Percentiles rank a stretch among this genome's conserved stretches.
Evolutionary conservation across 2,113 vertebrate genomes (phyloP).

Genomic region (Vidua chalybeata): DNA sequence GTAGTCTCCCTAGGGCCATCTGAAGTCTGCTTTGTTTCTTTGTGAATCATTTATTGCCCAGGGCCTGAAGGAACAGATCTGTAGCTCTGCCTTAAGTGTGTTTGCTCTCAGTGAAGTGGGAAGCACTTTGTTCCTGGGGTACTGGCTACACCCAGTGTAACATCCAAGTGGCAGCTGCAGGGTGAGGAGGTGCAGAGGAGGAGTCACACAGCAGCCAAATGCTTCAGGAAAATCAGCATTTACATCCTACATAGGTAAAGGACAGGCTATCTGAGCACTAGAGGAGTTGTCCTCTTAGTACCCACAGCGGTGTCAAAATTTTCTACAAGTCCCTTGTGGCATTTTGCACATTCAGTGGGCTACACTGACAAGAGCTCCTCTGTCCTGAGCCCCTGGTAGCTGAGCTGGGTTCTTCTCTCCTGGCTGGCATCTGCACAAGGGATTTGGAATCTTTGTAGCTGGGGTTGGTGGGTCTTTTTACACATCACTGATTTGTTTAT

Average conservation of each 20-base stretch:
- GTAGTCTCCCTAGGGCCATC: not conserved
- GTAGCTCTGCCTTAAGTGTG: not conserved
- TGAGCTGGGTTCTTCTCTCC: not conserved
- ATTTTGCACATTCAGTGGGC: not conserved
- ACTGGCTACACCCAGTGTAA: not conserved
- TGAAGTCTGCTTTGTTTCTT: not conserved
- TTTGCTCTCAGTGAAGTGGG: not conserved
- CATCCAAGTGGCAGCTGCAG: fast-evolving
- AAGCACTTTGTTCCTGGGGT: not conserved
- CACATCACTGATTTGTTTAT: not conserved
- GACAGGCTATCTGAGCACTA: not conserved
- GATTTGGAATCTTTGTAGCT: not conserved
- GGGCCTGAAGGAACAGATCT: not conserved
- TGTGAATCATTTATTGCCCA: not conserved
- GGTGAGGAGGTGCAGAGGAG: not conserved
- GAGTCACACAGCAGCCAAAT: not conserved
- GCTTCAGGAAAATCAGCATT: not conserved
- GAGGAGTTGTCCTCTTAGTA: not conserved
- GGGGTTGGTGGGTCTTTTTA: not conserved
- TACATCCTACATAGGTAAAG: not conserved
- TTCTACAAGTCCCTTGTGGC: not conserved
- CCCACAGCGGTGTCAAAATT: fast-evolving
- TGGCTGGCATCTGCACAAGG: not conserved
- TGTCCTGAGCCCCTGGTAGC: not conserved
- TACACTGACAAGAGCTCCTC: not conserved